A percentile compares a stretch with the other conserved stretches of the same genome.
Conservation (phyloP, 2,888 invertebrate genomes). For the Thymelicus lineola region DNA sequence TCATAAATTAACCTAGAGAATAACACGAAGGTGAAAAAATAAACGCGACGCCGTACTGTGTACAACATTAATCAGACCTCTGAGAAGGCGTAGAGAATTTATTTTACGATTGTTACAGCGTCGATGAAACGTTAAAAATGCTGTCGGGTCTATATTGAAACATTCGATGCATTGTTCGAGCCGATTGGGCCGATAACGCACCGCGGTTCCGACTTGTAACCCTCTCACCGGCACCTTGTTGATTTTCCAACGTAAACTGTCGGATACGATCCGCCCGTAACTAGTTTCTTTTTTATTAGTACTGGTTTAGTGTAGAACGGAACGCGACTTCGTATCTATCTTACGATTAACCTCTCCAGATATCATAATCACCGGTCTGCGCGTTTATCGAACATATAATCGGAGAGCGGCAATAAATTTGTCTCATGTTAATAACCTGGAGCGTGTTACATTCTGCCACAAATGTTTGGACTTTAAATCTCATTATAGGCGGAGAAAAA, state of each 20-base stretch:
- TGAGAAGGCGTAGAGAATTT: conserved; percentile 84
- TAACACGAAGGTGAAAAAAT: conserved; percentile 75
- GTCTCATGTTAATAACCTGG: conserved; percentile 83
- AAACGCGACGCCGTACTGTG: conserved; percentile 75
- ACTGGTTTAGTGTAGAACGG: conserved; percentile 82
- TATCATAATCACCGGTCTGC: conserved; percentile 84
- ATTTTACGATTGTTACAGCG: conserved; percentile 84
- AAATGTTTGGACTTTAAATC: conserved; percentile 66
- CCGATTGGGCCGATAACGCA: conserved; percentile 80
- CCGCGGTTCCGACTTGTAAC: conserved; percentile 65
- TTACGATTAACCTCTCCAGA: conserved; percentile 79
- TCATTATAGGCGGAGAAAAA: conserved; percentile 58
- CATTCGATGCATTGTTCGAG: conserved; percentile 81
- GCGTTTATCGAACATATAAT: conserved; percentile 83
- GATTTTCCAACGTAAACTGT: conserved; percentile 82
- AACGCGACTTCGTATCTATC: conserved; percentile 81
- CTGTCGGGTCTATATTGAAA: conserved; percentile 83
- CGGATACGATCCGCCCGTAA: conserved; percentile 72
- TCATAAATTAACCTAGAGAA: conserved; percentile 79
- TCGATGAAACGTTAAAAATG: conserved; percentile 84
- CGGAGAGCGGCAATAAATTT: conserved; percentile 81
- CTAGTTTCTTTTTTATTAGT: conserved; percentile 83
- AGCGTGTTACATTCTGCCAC: conserved; percentile 74
- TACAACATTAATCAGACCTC: conserved; percentile 83
- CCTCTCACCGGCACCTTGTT: conserved; percentile 74